A percentile compares a stretch with the other conserved stretches of the same genome.
phyloP scores from a whole-genome alignment of 2,797 vertebrate genomes.

The Sebastolobus altivelis region DNA sequence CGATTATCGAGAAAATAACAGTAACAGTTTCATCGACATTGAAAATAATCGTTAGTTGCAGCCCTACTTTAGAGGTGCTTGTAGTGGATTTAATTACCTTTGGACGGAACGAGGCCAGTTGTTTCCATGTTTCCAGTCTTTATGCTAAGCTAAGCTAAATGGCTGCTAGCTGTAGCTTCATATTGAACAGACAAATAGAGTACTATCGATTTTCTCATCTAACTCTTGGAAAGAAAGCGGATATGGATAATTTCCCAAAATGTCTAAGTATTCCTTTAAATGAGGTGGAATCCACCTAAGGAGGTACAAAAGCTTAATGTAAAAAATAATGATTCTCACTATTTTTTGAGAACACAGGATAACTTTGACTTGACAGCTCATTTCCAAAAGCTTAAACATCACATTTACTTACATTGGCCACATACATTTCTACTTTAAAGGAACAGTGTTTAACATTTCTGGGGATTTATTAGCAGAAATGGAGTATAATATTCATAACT shows the following conservation, averaged over 20 bases:
- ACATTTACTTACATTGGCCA: background rate
- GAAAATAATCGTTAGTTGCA: too few relatives aligned
- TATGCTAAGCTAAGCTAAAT: too few relatives aligned
- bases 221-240: background rate
- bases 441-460: too few relatives aligned
- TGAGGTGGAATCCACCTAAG: background rate
- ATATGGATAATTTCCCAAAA: background rate
- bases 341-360: background rate
- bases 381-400: background rate
- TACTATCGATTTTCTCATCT: background rate
- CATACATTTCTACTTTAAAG: slow-evolving; percentile 10
- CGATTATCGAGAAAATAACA: too few relatives aligned
- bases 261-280: slow-evolving; percentile 15
- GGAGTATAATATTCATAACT: too few relatives aligned
- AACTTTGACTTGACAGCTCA: background rate
- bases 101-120: background rate
- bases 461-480: too few relatives aligned
- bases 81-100: background rate
- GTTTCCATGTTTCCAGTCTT: background rate
- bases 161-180: background rate
- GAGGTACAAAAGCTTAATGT: background rate
- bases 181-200: background rate
- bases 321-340: background rate
- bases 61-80: background rate
- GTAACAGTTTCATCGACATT: too few relatives aligned